Base-by-base conservation (phyloP, 2,888 invertebrate species). In the Tyria jacobaeae region DNA sequence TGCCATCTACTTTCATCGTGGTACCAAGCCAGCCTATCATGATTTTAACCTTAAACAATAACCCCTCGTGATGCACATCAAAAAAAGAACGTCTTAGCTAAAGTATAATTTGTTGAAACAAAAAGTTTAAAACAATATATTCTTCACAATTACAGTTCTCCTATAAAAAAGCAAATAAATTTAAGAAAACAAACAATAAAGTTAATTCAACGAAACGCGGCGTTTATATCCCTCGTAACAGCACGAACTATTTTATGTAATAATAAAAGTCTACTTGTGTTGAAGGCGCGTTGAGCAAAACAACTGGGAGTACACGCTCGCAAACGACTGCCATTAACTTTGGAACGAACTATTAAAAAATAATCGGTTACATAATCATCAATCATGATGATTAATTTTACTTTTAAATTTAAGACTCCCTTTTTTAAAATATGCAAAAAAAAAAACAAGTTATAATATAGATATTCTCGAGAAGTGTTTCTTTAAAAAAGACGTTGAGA, bases 201-300 rank as follows among this genome's bases (percentile, higher is more conserved):
- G 14, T 14, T 66, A 59, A 63, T 53, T 60, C 41, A 50, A 51
- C 21, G 51, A 47, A 50, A 49, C 48, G 17, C 39, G 21, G 2
- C 31, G 10, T 67, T 65, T 60, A 60, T 62, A 12, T 48, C 39
- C 31, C 54, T 35, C 25, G 52, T 57, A 56, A 49, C 39, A 66
- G n/a, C 49, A 62, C 48, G 10, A 62, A 63, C 59, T 74, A 61
- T 56, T 63, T 44, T 51, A 58, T 52, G 64, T 63, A 61, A 61
- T 71, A 65, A 68, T 68, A 75, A 71, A 73, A 71, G 55, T 52
- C 35, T 57, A 10, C 21, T 63, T 54, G 55, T 56, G 50, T 67
- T 41, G 51, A 65, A 64, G 17, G 52, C 47, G 41, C 37, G 48
- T 35, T 57, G 50, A 54, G 25, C 27, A 47, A 54, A 60, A 63